These are phyloP conservation scores for Oscheius onirici DNA, from an alignment of 2,888 invertebrate genomes.

Conservation along the genomic window DNA sequence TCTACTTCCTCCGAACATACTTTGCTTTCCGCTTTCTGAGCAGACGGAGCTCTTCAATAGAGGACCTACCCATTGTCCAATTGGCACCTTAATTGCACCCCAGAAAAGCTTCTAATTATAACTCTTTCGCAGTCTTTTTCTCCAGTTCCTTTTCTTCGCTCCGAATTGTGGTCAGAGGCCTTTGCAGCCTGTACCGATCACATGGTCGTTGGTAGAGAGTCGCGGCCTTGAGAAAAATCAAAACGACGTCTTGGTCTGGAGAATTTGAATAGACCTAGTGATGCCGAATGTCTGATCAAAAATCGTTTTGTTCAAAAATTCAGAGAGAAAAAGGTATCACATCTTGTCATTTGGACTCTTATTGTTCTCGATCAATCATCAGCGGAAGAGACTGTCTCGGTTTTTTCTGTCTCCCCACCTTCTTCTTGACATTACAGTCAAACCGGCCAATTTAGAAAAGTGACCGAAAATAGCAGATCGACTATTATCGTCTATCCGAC, in stretches of 20 bases:
- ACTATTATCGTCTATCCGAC: conserved; percentile 19
- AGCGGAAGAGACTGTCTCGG: conserved; percentile 3
- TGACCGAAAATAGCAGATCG: conserved; percentile 31
- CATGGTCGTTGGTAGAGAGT: conserved; percentile 21
- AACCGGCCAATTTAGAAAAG: conserved; percentile 27
- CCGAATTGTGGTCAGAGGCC: too few species aligned
- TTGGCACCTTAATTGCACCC: too few species aligned
- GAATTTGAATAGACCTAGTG: background rate
- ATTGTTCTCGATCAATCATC: conserved; percentile 18
- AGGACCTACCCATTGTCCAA: too few species aligned
- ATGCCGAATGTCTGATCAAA: background rate
- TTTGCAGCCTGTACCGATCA: conserved; percentile 1
- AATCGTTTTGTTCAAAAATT: background rate
- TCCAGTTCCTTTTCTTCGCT: too few species aligned
- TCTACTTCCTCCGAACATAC: too few species aligned
- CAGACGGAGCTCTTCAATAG: too few species aligned
- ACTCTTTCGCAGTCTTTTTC: too few species aligned
- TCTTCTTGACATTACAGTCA: conserved; percentile 26
- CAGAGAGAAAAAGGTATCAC: background rate
- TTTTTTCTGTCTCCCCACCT: conserved; percentile 10
- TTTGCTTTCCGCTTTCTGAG: too few species aligned
- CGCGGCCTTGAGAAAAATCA: conserved; percentile 7
- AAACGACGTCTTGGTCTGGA: background rate
- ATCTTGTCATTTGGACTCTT: background rate
- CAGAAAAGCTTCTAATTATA: too few species aligned